Evolutionary conservation across 2,113 vertebrate species (phyloP).

Genomic region (Semnopithecus entellus): DNA sequence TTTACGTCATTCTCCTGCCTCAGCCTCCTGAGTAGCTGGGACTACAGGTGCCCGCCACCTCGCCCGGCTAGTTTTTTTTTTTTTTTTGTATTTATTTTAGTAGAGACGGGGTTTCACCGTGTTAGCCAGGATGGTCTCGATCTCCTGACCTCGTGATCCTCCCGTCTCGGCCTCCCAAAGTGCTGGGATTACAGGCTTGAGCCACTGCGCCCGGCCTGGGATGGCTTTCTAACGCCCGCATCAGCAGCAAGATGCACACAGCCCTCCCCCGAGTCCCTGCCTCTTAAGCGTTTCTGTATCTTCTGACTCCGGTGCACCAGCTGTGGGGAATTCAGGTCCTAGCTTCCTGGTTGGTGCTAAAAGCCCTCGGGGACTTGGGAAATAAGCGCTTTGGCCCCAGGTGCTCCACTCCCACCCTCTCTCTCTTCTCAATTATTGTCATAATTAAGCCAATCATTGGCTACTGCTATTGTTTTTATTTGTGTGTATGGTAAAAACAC

Average conservation of each 20-base stretch:
- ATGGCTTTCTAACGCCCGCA: background rate
- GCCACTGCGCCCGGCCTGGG: too few species aligned
- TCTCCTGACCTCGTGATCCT: too few species aligned
- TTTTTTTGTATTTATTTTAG: too few species aligned
- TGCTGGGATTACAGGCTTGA: too few species aligned
- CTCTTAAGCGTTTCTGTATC: background rate
- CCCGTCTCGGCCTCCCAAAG: too few species aligned
- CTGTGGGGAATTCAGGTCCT: too few species aligned
- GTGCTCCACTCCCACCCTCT: background rate
- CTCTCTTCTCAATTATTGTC: background rate
- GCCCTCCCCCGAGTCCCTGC: background rate
- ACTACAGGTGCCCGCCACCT: too few species aligned
- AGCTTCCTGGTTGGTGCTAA: background rate
- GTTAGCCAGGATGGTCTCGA: too few species aligned
- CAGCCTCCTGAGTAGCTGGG: too few species aligned
- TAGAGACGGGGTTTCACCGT: too few species aligned
- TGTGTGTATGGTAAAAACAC: background rate
- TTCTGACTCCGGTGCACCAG: background rate
- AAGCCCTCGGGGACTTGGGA: background rate
- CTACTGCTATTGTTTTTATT: slow-evolving; percentile 8
- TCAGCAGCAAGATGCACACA: background rate
- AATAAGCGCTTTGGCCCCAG: background rate
- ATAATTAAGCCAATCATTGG: slow-evolving; percentile 21
- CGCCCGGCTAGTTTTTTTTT: too few species aligned
- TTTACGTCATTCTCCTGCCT: too few species aligned